phyloP scores from a whole-genome alignment of 2,113 vertebrate genomes.

The Bos javanicus region DNA sequence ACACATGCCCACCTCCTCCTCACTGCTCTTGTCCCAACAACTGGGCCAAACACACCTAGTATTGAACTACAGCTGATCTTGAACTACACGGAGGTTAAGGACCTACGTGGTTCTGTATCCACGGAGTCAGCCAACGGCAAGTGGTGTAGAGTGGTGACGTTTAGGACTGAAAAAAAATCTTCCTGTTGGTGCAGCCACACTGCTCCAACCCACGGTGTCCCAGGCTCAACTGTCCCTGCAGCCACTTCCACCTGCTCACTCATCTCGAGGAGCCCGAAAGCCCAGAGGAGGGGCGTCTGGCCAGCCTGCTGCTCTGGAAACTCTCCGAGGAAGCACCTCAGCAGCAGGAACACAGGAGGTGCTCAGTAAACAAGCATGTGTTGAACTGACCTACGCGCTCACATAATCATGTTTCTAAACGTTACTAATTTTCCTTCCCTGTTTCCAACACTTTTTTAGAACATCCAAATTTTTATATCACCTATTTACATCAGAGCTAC shows the following conservation, averaged over 20 bases:
- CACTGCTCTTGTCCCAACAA: neutral
- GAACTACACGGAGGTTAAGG: neutral
- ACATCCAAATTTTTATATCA: neutral
- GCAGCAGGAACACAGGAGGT: neutral
- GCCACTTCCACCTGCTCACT: neutral
- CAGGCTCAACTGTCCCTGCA: neutral
- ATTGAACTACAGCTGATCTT: neutral
- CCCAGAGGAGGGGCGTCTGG: too few species aligned
- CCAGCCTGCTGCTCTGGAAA: neutral
- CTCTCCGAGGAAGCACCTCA: neutral
- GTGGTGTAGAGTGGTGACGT: neutral
- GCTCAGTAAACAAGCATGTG: fast-evolving
- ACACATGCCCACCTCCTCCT: neutral
- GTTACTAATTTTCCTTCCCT: neutral
- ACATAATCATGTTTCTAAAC: neutral
- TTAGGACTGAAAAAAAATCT: too few species aligned
- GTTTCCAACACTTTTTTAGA: neutral
- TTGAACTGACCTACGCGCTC: neutral
- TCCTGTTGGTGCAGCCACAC: fast-evolving
- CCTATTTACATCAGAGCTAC: neutral
- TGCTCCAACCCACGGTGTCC: neutral
- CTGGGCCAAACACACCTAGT: neutral
- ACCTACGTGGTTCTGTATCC: neutral
- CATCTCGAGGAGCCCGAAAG: neutral
- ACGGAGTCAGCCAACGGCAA: fast-evolving